phyloP scores from a whole-genome alignment of 37 sponge, comb jelly and placozoan genomes.

The Tethya wilhelma region DNA sequence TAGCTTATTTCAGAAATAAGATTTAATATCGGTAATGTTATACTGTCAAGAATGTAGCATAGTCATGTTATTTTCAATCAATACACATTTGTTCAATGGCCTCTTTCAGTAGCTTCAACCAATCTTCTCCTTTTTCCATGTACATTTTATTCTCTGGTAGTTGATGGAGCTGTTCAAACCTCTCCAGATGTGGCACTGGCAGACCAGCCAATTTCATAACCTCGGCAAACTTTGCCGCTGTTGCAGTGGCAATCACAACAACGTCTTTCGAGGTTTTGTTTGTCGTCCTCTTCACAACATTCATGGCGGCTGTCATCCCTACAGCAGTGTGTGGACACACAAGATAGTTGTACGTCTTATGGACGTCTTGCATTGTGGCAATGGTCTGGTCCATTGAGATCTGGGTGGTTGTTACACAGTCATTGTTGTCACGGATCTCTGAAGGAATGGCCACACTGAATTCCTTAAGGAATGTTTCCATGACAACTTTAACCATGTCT shows the following conservation, averaged over 20 bases:
- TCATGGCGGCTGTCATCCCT: slow-evolving; percentile 15
- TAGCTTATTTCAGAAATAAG: neutral
- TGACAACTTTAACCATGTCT: slow-evolving; percentile 11
- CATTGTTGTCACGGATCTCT: neutral
- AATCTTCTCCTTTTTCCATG: slow-evolving; percentile 63
- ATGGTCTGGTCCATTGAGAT: slow-evolving; percentile 25
- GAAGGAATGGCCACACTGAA: neutral
- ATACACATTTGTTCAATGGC: neutral
- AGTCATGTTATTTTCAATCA: neutral
- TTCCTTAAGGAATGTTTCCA: slow-evolving; percentile 27
- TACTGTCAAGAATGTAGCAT: neutral
- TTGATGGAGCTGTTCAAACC: slow-evolving; percentile 4
- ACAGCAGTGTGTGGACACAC: slow-evolving; percentile 80
- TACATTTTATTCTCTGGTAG: neutral
- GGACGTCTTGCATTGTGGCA: slow-evolving; percentile 34
- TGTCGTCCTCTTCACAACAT: neutral
- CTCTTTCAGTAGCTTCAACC: slow-evolving; percentile 38
- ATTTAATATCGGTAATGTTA: neutral
- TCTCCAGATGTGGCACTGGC: neutral
- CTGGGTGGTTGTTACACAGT: slow-evolving; percentile 5
- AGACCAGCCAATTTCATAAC: slow-evolving; percentile 33
- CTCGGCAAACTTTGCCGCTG: slow-evolving; percentile 64
- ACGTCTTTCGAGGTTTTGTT: neutral
- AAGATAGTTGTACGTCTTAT: slow-evolving; percentile 34
- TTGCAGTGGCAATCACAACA: slow-evolving; percentile 64